Evolutionary conservation across 2,113 vertebrate species (phyloP), one percentile per base, ranked within the genome.

Genomic region (Phalacrocorax pelagicus): DNA sequence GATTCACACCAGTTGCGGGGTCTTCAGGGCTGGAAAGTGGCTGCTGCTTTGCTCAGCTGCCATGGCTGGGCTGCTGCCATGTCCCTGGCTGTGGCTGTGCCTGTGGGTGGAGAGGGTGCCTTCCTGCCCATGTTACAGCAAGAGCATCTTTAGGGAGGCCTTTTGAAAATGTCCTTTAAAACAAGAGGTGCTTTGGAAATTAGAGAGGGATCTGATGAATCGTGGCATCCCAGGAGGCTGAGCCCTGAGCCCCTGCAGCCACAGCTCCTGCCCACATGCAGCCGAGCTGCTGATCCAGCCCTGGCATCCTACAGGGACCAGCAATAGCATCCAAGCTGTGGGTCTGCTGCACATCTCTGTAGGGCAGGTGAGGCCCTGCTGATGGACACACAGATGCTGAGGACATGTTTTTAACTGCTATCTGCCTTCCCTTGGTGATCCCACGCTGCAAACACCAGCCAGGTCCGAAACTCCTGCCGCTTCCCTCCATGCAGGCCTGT

Each of bases 341-440:
- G 46, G n/a, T 22, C 17, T 1, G 1, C 44, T 57, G 52, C 58
- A 42, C 2, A 1, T 75, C 57, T 75, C 73, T 67, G 30, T 42
- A 84, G 77, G n/a, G 38, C 81, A 83, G 66, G 51, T 75, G 87
- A 58, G 74, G 88, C 15, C 30, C 52, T 70, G 67, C 40, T 63
- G 66, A 30, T 2, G 9, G 9, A 32, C 49, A 52, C 0, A 1
- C 27, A 71, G 66, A 14, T 0, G 10, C 65, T 0, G 7, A 84
- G 63, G 54, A 49, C 78, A 44, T 2, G 0, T 40, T 92, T 79
- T 88, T 75, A 20, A 36, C 81, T 71, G n/a, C 79, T 74, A 57
- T 17, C 26, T 0, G 0, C 3, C 6, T 90, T 94, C 66, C 30
- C 40, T 77, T n/a, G 30, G 38, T 69, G 74, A 82, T 85, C 66